A percentile compares a stretch with the other conserved stretches of the same genome.
Conservation (phyloP, 2,888 invertebrate genomes). For the Endotricha flammealis region DNA sequence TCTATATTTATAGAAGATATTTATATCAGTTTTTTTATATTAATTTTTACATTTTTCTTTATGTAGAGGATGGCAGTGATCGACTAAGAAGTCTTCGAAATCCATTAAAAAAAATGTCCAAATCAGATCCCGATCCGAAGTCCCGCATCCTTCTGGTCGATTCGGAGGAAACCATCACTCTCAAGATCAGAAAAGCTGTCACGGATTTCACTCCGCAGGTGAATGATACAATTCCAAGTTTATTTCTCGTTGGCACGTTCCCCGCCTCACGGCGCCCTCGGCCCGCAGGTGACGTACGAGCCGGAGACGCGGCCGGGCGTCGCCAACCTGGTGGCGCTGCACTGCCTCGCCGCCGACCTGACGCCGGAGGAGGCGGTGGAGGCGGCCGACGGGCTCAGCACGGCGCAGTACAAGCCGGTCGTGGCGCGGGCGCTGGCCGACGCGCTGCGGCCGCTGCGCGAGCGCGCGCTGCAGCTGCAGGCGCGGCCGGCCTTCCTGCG, state of each 20-base stretch:
- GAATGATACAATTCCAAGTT: neutral
- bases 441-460: conserved; percentile 35
- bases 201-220: conserved; percentile 91
- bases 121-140: conserved; percentile 89
- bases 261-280: neutral
- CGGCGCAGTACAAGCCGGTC: conserved; percentile 80
- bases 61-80: conserved; percentile 73
- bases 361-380: conserved; percentile 82
- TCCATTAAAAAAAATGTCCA: conserved; percentile 97
- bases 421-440: conserved; percentile 38
- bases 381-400: conserved; percentile 82
- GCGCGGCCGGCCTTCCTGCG: conserved; percentile 74
- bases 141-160: conserved; percentile 90
- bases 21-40: no score
- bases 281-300: conserved; percentile 84
- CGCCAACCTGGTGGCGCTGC: conserved; percentile 91
- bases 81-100: conserved; percentile 90
- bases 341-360: conserved; percentile 84
- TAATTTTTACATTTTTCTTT: no score
- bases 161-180: conserved; percentile 43
- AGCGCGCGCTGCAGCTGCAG: conserved; percentile 71
- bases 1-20: no score
- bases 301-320: conserved; percentile 90
- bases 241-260: no score
- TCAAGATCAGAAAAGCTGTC: conserved; percentile 87